A percentile compares a stretch with the other conserved stretches of the same genome.
These are phyloP conservation scores for Heteractis magnifica DNA, from an alignment of 92 coral and sea anemone species.

Conservation along the genomic window DNA sequence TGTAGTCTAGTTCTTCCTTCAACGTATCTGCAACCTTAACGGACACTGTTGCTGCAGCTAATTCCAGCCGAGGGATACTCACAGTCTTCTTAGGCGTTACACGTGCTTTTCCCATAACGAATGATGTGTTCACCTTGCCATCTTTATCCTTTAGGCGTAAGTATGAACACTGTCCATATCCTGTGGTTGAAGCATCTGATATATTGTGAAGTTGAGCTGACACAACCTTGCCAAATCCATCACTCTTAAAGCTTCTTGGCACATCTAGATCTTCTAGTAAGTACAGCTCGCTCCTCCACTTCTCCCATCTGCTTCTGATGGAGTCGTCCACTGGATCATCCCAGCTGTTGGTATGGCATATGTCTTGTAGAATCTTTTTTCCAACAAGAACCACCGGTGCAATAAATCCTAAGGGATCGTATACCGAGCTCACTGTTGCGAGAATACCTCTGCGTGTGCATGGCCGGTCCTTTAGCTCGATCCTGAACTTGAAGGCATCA, in stretches of 20 bases:
- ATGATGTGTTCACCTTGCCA: conserved; percentile 40
- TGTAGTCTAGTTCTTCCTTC: conserved; percentile 52
- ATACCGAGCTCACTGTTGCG: background rate
- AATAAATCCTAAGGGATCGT: conserved; percentile 45
- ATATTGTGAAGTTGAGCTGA: conserved; percentile 47
- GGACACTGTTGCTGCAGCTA: conserved; percentile 58
- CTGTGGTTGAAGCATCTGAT: conserved; percentile 54
- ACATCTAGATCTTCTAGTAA: conserved; percentile 35
- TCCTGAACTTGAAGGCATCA: conserved; percentile 45
- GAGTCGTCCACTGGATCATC: conserved; percentile 45
- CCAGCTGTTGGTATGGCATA: conserved; percentile 42
- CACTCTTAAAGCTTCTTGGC: conserved; percentile 61
- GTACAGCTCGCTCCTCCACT: conserved; percentile 42
- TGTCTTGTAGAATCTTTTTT: conserved; percentile 42
- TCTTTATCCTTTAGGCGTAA: conserved; percentile 46
- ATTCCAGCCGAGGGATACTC: conserved; percentile 52
- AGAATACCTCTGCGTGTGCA: conserved; percentile 4
- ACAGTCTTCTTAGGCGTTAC: conserved; percentile 56
- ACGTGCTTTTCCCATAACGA: conserved; percentile 53
- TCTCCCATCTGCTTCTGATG: conserved; percentile 40
- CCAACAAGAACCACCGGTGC: conserved; percentile 21
- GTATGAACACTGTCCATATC: conserved; percentile 59
- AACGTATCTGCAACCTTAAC: conserved; percentile 44
- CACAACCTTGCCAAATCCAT: conserved; percentile 42
- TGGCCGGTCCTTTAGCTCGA: conserved; percentile 42